Evolutionary conservation across 1,140 invertebrate genomes (phyloP).

Genomic region (Zeugodacus cucurbitae): DNA sequence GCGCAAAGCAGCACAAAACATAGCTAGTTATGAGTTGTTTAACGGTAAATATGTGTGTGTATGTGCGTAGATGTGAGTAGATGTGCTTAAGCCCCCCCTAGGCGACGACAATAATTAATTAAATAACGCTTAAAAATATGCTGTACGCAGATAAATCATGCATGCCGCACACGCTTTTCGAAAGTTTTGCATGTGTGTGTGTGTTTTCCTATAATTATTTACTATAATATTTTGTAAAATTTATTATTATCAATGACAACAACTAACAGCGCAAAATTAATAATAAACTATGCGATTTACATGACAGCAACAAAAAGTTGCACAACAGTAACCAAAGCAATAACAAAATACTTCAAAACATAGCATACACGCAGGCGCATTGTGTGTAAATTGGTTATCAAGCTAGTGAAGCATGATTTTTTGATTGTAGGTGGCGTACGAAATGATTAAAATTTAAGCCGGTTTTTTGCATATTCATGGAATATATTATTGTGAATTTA

Average conservation of each 20-base stretch:
- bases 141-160: conserved; percentile 15
- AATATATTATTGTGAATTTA: background rate
- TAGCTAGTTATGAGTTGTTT: background rate
- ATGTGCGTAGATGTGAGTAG: background rate
- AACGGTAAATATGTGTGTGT: background rate
- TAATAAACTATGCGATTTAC: conserved; percentile 14
- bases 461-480: background rate
- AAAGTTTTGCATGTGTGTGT: too few species aligned
- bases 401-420: background rate
- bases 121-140: conserved; percentile 42
- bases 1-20: background rate
- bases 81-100: background rate
- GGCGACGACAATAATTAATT: conserved; percentile 39
- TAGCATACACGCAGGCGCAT: background rate
- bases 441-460: background rate
- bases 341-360: background rate
- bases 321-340: background rate
- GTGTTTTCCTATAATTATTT: conserved; percentile 15
- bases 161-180: background rate
- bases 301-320: background rate
- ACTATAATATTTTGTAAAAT: conserved; percentile 20
- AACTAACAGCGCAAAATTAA: conserved; percentile 17
- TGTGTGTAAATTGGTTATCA: conserved; percentile 35
- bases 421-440: background rate
- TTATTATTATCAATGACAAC: conserved; percentile 20